Conservation (phyloP, 2,113 vertebrate species). For the Cottus gobio region DNA sequence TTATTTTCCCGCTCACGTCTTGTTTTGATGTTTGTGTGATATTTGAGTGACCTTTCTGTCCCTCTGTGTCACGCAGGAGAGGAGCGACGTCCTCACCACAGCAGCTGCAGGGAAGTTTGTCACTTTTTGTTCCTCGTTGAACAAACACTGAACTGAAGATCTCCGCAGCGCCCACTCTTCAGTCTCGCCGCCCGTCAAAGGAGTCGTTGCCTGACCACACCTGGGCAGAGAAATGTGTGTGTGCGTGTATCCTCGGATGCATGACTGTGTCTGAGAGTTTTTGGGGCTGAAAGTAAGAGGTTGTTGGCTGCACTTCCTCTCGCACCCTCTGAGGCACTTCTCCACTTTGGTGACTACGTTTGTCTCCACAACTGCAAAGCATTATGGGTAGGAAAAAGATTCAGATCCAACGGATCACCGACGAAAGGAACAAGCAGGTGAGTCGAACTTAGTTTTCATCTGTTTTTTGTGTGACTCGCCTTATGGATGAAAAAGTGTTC, state of each 20-base stretch:
- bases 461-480: background rate
- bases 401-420: conserved; percentile 98
- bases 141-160: conserved; percentile 70
- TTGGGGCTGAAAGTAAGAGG: conserved; percentile 44
- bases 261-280: conserved; percentile 66
- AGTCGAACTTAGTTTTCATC: conserved; percentile 32
- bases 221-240: conserved; percentile 71
- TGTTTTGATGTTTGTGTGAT: conserved; percentile 10
- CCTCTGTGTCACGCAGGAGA: conserved; percentile 57
- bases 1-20: background rate
- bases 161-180: conserved; percentile 25
- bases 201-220: conserved; percentile 40
- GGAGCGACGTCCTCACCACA: conserved; percentile 52
- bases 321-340: conserved; percentile 51
- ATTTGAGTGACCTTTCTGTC: conserved; percentile 27
- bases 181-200: background rate
- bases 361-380: conserved; percentile 61
- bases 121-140: conserved; percentile 37
- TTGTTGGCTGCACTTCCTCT: conserved; percentile 40
- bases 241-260: conserved; percentile 50
- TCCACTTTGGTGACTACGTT: conserved; percentile 63
- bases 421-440: conserved; percentile 97
- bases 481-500: background rate
- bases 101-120: conserved; percentile 54
- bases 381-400: conserved; percentile 99